A percentile compares a stretch with the other conserved stretches of the same genome.
Evolutionary conservation across 2,113 vertebrate genomes (phyloP).

Genomic region (Silurus asotus): DNA sequence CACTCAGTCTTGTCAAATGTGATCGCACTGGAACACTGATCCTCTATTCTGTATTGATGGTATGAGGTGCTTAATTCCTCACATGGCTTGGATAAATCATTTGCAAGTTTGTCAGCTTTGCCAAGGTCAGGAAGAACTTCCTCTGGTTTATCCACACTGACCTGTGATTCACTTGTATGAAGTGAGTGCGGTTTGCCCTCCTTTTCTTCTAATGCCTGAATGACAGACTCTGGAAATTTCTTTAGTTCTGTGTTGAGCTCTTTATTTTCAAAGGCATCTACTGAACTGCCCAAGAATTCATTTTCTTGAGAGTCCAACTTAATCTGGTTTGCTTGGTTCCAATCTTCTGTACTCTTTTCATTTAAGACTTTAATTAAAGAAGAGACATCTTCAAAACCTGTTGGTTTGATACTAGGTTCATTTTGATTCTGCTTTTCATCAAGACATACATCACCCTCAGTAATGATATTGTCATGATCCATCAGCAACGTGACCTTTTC

Average conservation of each 20-base stretch:
- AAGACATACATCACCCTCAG: conserved; percentile 16
- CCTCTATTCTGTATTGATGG: conserved; percentile 44
- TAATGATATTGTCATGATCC: conserved; percentile 36
- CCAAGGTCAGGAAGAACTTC: conserved; percentile 30
- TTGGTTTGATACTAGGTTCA: conserved; percentile 6
- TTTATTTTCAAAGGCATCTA: conserved; percentile 6
- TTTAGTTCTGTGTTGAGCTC: conserved; percentile 23
- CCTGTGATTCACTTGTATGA: conserved; percentile 47
- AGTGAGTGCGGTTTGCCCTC: conserved; percentile 43
- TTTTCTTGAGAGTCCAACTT: conserved; percentile 25
- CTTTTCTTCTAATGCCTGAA: conserved; percentile 48
- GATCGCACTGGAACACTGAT: conserved; percentile 21
- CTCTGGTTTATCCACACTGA: conserved; percentile 34
- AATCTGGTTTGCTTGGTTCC: background rate
- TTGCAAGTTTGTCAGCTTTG: conserved; percentile 45
- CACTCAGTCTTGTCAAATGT: conserved; percentile 34
- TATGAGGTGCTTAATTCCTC: conserved; percentile 37
- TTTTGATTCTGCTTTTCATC: conserved; percentile 31
- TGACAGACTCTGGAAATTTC: conserved; percentile 36
- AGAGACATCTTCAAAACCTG: background rate
- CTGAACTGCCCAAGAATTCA: conserved; percentile 8
- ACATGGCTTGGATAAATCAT: conserved; percentile 21
- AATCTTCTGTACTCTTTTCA: conserved; percentile 14
- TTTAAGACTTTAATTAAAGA: background rate
- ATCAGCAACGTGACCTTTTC: conserved; percentile 45